Base-by-base conservation (phyloP, 2,888 invertebrate species). In the Philereme transversata region DNA sequence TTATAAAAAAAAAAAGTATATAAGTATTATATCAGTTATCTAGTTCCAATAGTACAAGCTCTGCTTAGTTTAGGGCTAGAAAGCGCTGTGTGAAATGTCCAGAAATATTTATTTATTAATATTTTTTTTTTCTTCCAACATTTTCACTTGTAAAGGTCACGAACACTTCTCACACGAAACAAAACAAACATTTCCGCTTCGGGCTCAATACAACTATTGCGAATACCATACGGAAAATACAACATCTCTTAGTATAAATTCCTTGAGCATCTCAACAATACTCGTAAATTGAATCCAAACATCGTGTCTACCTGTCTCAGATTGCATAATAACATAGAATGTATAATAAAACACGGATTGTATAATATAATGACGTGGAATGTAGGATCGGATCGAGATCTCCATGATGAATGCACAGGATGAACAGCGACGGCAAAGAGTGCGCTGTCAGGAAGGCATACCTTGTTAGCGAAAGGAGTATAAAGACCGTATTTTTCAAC, bases 341-440 rank as follows among this genome's bases (percentile, higher is more conserved):
- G 47, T 50, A 41, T 50, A 11, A 40, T 48, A 57, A 48, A 52
- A 52, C 11, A 51, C 51, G 35, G 10, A 44, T 35, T 8, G 11
- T 33, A 34, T 34, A 59, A 5, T 49, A 40, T 57, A 61, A 65
- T 53, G 57, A 57, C 60, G 63, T 62, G 64, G 65, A 66, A 62
- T 59, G 64, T 57, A 65, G 56, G 65, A 62, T 53, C 49, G 53
- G 57, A 67, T 70, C 65, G 62, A 51, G 69, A 68, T 68, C 43
- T 60, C 57, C 49, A 49, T 69, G 68, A 69, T 69, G 65, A 69
- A 71, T 71, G 71, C 46, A 10, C 41, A 60, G 66, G 66, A 70
- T 66, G 68, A 54, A 56, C 64, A 58, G 62, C 10, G 58, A 56
- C 57, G 61, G 57, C 65, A 66, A 70, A 68, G 68, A 65, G 65